Base-by-base conservation (phyloP, 1,140 invertebrate genomes). In the Trachymyrmex septentrionalis region DNA sequence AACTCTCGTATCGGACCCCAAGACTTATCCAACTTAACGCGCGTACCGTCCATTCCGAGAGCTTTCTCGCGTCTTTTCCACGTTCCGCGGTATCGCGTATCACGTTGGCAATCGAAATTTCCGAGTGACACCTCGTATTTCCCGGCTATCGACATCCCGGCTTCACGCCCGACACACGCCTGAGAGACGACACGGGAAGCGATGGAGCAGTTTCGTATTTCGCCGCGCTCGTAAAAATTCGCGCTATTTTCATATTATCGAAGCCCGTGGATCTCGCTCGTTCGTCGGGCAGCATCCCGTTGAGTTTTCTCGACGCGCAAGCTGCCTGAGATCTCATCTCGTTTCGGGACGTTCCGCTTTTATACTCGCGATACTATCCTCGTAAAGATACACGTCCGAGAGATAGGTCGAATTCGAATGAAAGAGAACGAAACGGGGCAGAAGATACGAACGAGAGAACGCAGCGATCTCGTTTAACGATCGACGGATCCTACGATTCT, bases 81-180 rank as follows among this genome's bases (percentile, higher is more conserved):
- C 4, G 48, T 50, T 50, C 34, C n/a, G 73, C 4, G 38, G 55
- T 66, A 50, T 80, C 61, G 61, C 38, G 75, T 82, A 72, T 71
- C 21, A 21, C 21, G 34, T 19, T 59, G 34, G 78, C 66, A 71
- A 72, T 59, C 78, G 80, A 61, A 82, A 82, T 82, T 82, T 48
- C 55, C 80, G 67, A 73, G 69, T 82, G 78, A 82, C 53, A 82
- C 16, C 66, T 24, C 50, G 78, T 59, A 82, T 82, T 72, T 72
- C 24, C 44, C 77, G 30, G 44, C 21, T 71, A 82, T 72, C 50
- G 50, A 72, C 30, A 6, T 82, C 19, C 14, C 19, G 34, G 66
- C 34, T 44, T 10, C 50, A 50, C n/a, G 19, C n/a, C 38, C 44
- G 53, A 82, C 27, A 73, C 67, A 16, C 48, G 48, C 16, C 55